Percentiles rank a stretch among this genome's conserved stretches.
Evolutionary conservation across 2,888 invertebrate genomes (phyloP).

Genomic region (Lamproptera curius): DNA sequence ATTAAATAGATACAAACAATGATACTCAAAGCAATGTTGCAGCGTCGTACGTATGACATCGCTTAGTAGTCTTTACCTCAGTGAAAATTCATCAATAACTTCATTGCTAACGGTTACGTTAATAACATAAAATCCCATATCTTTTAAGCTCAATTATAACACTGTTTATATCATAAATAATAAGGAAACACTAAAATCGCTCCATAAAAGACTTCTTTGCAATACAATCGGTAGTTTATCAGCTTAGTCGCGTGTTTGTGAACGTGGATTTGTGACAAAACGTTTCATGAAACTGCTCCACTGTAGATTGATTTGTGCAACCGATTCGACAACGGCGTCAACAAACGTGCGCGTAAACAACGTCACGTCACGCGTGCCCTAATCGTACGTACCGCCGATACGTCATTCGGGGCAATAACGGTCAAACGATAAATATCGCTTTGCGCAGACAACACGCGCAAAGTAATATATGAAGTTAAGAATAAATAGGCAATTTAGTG

Average conservation of each 20-base stretch:
- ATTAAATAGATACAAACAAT: no score
- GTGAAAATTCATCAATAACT: no score
- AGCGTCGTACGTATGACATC: no score
- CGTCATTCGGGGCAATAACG: conserved; percentile 77
- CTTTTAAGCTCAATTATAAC: no score
- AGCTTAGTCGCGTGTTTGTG: neutral
- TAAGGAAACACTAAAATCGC: no score
- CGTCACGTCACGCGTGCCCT: conserved; percentile 49
- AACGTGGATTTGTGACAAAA: neutral
- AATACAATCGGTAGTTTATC: no score
- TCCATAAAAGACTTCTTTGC: no score
- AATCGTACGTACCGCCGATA: conserved; percentile 66
- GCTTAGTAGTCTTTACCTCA: no score
- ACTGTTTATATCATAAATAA: no score
- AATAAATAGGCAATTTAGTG: conserved; percentile 79
- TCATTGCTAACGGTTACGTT: no score
- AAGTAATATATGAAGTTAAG: conserved; percentile 79
- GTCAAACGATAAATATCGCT: conserved; percentile 77
- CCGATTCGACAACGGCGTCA: neutral
- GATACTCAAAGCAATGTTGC: no score
- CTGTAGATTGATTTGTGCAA: neutral
- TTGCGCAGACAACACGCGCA: conserved; percentile 77
- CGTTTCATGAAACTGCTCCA: neutral
- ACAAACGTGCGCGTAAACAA: conserved; percentile 20
- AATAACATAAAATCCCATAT: no score